Base-by-base conservation (phyloP, 2,888 invertebrate genomes). In the Orthosia incerta region DNA sequence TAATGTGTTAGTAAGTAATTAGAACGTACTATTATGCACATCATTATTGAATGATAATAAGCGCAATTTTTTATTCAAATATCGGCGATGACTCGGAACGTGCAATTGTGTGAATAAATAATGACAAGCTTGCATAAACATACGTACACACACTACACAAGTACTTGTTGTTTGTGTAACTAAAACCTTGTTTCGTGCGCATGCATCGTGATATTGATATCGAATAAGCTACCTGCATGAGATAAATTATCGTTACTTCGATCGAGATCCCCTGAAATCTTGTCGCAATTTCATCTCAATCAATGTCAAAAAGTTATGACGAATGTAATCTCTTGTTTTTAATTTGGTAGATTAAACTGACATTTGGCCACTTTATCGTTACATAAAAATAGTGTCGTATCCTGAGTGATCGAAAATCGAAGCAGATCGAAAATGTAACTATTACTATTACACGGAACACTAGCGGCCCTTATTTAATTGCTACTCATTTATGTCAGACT, bases 21-120 rank as follows among this genome's bases (percentile, higher is more conserved):
- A 51, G 48, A 62, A 45, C 61, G 39, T 46, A 48, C 31, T 73
- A 50, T 20, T 72, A 64, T 23, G 20, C 53, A 67, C 48, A 31
- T 45, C 16, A 13, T 62, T 80, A 61, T 56, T 50, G 51, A n/a
- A 48, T 59, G 56, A 3, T 74, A 76, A 69, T 61, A 31, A 50
- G 53, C 23, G n/a, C 51, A 56, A 48, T 69, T 73, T 51, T 45
- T 63, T 66, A 65, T 68, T 65, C 31, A 68, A 75, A 78, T 53
- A 56, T 69, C 46, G 48, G 59, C 71, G 39, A 75, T 75, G 74
- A 63, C 59, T 75, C 60, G 71, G 53, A 82, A 71, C 61, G 31
- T 50, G 51, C 51, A 45, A 62, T 45, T 61, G 45, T 20, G 20
- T 67, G 69, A 51, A 71, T 68, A 71, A 51, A 46, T 63, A 67